Base-by-base conservation (phyloP, 2,797 vertebrate genomes). In the Coranthus polyacanthus region DNA sequence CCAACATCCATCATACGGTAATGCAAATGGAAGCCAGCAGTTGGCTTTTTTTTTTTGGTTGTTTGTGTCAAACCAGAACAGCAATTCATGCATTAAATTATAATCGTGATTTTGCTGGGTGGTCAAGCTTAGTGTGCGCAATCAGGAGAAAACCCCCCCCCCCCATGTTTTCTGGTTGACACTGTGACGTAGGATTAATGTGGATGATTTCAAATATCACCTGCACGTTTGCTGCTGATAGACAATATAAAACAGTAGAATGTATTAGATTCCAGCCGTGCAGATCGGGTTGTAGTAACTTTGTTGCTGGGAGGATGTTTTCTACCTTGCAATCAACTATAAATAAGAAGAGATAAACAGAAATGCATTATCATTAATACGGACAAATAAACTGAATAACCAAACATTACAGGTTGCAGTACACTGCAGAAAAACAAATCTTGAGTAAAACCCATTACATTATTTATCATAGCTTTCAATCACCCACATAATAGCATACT, bases 401-500 rank as follows among this genome's bases (percentile, higher is more conserved):
- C 29, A 39, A 26, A 55, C 51, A 57, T 12, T 18, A 32, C n/a
- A 43, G 53, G 61, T 54, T 50, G 16, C 64, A 36, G 29, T 20
- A 47, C 12, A 73, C 52, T 52, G 54, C 45, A 49, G 67, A 52
- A 79, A 81, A 84, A 84, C 74, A 78, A 78, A 75, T 81, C 69
- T 83, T 44, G 77, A 81, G 63, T 45, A 68, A 84, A 84, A 69
- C 24, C 36, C 70, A 83, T 84, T 75, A 38, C 56, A 39, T 76
- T 73, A 75, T 87, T 80, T 75, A 89, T 91, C 85, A 87, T 60
- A 51, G 73, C 78, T 76, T 87, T 88, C 83, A 77, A 88, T 91
- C 85, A 90, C 69, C 72, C 78, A 52, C 68, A 72, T 89, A 90
- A 90, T 86, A 80, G 70, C 73, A 43, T 32, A 41, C 81, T 85